Evolutionary conservation across 1,140 invertebrate species (phyloP).

Genomic region (Anoplolepis gracilipes): DNA sequence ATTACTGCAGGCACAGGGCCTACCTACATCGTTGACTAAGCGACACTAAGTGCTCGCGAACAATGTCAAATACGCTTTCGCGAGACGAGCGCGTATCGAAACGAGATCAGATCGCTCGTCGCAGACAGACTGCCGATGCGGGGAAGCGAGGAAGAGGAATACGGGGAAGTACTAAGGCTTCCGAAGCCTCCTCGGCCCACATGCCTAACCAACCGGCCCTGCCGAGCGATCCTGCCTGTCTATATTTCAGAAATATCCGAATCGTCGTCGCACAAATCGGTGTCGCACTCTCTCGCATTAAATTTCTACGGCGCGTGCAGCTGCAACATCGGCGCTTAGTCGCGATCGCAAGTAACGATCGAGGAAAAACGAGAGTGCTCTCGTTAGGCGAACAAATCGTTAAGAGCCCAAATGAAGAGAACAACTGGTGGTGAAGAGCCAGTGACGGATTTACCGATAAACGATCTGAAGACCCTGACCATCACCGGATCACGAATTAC

Average conservation of each 20-base stretch:
- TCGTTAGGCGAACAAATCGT: conserved; percentile 14
- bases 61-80: conserved; percentile 44
- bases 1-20: not conserved
- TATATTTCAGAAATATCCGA: conserved; percentile 77
- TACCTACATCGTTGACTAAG: not conserved
- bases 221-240: conserved; percentile 66
- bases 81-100: conserved; percentile 68
- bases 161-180: conserved; percentile 80
- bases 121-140: conserved; percentile 64
- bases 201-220: conserved; percentile 67
- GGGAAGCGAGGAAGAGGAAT: conserved; percentile 76
- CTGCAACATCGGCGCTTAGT: conserved; percentile 52
- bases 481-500: not conserved
- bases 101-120: conserved; percentile 75
- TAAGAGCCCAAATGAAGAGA: not conserved
- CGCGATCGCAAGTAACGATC: conserved; percentile 65
- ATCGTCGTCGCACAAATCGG: conserved; percentile 78
- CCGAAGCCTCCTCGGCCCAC: conserved; percentile 77
- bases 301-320: conserved; percentile 55
- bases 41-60: not conserved
- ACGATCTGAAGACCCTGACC: not conserved
- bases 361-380: not conserved
- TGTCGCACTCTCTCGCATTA: conserved; percentile 51
- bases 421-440: conserved; percentile 11
- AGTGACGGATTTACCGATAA: conserved; percentile 25